Percentiles rank a stretch among this genome's conserved stretches.
Conservation (phyloP, 1,140 invertebrate species). For the Lamellibrachia luymesi region DNA sequence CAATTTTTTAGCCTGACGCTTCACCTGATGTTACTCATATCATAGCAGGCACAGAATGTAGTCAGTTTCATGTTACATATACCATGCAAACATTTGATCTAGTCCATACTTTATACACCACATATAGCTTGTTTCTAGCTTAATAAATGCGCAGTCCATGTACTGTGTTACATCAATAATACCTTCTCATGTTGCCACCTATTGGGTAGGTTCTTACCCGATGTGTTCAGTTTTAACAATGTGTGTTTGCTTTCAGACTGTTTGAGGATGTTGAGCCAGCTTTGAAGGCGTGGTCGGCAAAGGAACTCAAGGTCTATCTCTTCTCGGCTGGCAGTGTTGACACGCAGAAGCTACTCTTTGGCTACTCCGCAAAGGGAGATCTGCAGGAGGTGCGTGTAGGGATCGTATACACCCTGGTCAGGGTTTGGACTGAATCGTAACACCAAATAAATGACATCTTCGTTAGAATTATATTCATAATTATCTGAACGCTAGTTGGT, state of each 20-base stretch:
- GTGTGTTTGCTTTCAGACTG: conserved; percentile 64
- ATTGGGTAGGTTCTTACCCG: too few relatives aligned
- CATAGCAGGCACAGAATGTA: background rate
- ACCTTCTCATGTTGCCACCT: too few relatives aligned
- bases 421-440: too few relatives aligned
- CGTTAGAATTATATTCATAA: too few relatives aligned
- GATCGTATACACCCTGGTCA: background rate
- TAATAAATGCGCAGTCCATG: background rate
- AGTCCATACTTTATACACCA: background rate
- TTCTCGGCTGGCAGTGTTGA: conserved; percentile 90
- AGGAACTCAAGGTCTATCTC: conserved; percentile 74
- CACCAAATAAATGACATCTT: too few relatives aligned
- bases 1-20: background rate
- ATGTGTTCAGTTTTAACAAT: background rate
- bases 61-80: background rate
- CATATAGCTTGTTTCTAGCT: background rate
- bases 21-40: background rate
- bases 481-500: too few relatives aligned
- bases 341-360: conserved; percentile 86
- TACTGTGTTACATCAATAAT: background rate
- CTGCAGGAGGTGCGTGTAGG: conserved; percentile 63
- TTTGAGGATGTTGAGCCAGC: conserved; percentile 79
- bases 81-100: background rate
- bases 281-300: conserved; percentile 69
- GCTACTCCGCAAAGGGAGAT: conserved; percentile 74